These are phyloP conservation scores for Grammomys dolichurus DNA, from an alignment of 2,113 vertebrate genomes.

Conservation along the genomic window DNA sequence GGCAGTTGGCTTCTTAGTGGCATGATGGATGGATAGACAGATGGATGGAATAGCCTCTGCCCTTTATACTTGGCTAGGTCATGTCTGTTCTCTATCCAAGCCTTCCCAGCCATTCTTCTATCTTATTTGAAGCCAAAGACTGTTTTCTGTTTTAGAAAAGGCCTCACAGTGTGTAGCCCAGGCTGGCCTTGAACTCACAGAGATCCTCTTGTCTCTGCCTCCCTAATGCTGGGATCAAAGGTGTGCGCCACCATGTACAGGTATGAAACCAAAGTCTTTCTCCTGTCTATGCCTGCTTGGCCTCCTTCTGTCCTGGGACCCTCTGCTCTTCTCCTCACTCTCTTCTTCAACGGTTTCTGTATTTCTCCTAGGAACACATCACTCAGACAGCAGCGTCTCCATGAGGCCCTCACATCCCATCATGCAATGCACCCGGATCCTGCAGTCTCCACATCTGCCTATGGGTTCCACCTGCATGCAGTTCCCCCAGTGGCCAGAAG, in stretches of 20 bases:
- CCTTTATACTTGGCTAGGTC: conserved; percentile 5
- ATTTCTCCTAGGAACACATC: neutral
- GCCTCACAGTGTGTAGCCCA: neutral
- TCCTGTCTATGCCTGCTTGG: neutral
- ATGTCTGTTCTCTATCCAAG: neutral
- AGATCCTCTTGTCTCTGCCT: neutral
- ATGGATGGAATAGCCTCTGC: neutral
- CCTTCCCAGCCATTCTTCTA: neutral
- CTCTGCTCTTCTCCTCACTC: neutral
- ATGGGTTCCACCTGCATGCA: neutral
- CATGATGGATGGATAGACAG: neutral
- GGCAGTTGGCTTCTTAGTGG: neutral
- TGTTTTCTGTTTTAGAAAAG: neutral
- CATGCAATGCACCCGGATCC: neutral
- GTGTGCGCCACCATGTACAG: too few species aligned
- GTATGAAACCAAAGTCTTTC: neutral
- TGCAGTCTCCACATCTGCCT: neutral
- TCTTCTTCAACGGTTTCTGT: neutral
- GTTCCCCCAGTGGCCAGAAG: neutral
- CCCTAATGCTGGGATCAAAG: neutral
- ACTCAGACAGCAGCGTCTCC: neutral
- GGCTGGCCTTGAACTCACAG: neutral
- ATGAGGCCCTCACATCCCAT: neutral
- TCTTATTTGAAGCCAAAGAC: neutral
- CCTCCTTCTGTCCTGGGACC: neutral